These are phyloP conservation scores for Poeciliopsis retropinna DNA, from an alignment of 2,113 vertebrate genomes.

Conservation along the genomic window DNA sequence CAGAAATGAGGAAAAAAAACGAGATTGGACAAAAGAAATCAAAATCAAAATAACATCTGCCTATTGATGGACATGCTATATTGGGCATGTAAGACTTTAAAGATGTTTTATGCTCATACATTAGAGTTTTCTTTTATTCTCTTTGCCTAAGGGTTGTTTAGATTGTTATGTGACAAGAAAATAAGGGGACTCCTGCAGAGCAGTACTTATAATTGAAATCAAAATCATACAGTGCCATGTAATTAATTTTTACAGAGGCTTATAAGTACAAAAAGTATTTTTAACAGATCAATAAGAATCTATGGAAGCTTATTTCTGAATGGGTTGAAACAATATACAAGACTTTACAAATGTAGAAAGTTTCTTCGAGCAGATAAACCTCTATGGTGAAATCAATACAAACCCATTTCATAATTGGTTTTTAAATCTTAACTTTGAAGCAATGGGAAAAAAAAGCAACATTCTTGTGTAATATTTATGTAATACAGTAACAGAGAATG, in stretches of 20 bases:
- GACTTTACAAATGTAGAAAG: not conserved
- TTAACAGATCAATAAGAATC: not conserved
- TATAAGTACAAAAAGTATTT: not conserved
- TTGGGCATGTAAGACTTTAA: not conserved
- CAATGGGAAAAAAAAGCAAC: not conserved
- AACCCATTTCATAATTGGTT: not conserved
- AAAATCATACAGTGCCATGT: not conserved
- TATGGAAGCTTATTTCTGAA: too few relatives aligned
- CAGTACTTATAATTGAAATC: not conserved
- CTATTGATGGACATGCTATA: slow-evolving; percentile 10
- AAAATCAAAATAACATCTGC: slow-evolving; percentile 3
- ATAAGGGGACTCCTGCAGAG: too few relatives aligned
- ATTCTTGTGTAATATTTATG: not conserved
- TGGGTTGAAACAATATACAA: too few relatives aligned
- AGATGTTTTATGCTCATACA: not conserved
- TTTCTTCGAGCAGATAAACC: not conserved
- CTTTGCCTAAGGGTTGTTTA: not conserved
- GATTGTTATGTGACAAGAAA: slow-evolving; percentile 2
- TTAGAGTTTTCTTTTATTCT: slow-evolving; percentile 7
- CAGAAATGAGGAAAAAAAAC: not conserved
- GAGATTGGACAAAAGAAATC: not conserved
- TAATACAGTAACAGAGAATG: not conserved
- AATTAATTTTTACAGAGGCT: not conserved
- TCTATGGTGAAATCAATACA: not conserved
- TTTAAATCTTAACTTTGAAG: not conserved